Conservation (phyloP, 2,797 vertebrate genomes). For the Monodelphis domestica region DNA sequence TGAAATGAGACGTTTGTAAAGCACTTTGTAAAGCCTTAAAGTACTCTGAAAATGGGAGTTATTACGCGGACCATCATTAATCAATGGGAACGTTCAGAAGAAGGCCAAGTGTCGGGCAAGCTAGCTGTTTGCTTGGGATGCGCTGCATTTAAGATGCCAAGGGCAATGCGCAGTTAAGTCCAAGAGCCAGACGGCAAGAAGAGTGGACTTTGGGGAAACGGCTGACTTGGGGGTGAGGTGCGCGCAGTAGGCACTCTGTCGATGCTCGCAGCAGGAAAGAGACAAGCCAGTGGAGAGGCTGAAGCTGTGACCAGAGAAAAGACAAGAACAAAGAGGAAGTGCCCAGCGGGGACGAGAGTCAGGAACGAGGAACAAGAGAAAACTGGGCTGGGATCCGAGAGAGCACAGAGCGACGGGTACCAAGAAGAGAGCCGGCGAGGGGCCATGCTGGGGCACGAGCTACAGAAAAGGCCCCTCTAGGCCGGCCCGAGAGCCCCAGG, state of each 20-base stretch:
- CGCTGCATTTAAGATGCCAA: neutral
- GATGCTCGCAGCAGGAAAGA: neutral
- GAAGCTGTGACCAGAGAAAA: neutral
- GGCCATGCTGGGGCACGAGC: neutral
- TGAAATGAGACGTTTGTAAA: neutral
- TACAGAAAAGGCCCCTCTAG: neutral
- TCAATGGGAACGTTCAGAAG: neutral
- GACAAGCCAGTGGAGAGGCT: neutral
- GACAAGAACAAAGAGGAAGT: neutral
- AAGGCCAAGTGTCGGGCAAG: neutral
- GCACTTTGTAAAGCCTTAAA: neutral
- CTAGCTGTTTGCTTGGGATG: accelerated
- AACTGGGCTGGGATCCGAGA: neutral
- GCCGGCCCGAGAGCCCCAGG: neutral
- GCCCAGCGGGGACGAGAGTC: neutral
- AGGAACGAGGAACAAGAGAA: neutral
- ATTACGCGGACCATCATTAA: neutral
- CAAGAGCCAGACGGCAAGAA: neutral
- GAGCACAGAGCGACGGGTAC: too few species aligned
- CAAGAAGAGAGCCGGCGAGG: neutral
- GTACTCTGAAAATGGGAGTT: too few species aligned
- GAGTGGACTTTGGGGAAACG: neutral
- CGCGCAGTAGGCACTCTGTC: neutral
- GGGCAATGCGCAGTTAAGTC: neutral
- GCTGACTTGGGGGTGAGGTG: neutral